Percentiles rank a stretch among this genome's conserved stretches.
Conservation (phyloP, 2,888 invertebrate species). For the Parnassius apollo region DNA sequence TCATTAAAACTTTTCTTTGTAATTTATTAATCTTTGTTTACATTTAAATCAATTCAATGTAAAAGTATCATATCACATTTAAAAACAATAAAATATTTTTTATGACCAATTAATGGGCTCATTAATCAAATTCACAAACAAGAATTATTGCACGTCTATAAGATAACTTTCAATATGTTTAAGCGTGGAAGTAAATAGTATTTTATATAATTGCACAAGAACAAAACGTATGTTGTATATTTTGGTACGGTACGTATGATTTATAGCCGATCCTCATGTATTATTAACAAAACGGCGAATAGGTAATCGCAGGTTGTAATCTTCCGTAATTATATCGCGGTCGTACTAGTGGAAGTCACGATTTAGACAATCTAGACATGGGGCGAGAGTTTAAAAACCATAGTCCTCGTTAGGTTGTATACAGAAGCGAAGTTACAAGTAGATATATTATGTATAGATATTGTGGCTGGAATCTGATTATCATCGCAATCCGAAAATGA, state of each 20-base stretch:
- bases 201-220: slow-evolving; percentile 13
- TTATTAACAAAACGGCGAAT: slow-evolving; percentile 64
- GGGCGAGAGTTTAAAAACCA: slow-evolving; percentile 59
- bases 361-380: slow-evolving; percentile 65
- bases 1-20: too few relatives aligned
- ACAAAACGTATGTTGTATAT: slow-evolving; percentile 9
- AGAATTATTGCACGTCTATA: too few relatives aligned
- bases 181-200: slow-evolving; percentile 7
- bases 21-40: too few relatives aligned
- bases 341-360: slow-evolving; percentile 72
- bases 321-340: slow-evolving; percentile 76
- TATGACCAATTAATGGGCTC: too few relatives aligned
- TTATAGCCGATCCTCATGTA: slow-evolving; percentile 41
- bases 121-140: too few relatives aligned
- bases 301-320: slow-evolving; percentile 55
- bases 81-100: too few relatives aligned
- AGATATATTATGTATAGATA: slow-evolving; percentile 54
- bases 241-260: slow-evolving; percentile 42
- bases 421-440: slow-evolving; percentile 35
- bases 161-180: neutral
- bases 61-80: too few relatives aligned
- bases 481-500: slow-evolving; percentile 52
- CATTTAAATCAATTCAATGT: too few relatives aligned
- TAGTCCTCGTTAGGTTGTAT: slow-evolving; percentile 43
- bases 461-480: slow-evolving; percentile 65